Percentiles rank a stretch among this genome's conserved stretches.
phyloP scores from a whole-genome alignment of 2,797 vertebrate genomes.

The Heteromormyrus szaboi region DNA sequence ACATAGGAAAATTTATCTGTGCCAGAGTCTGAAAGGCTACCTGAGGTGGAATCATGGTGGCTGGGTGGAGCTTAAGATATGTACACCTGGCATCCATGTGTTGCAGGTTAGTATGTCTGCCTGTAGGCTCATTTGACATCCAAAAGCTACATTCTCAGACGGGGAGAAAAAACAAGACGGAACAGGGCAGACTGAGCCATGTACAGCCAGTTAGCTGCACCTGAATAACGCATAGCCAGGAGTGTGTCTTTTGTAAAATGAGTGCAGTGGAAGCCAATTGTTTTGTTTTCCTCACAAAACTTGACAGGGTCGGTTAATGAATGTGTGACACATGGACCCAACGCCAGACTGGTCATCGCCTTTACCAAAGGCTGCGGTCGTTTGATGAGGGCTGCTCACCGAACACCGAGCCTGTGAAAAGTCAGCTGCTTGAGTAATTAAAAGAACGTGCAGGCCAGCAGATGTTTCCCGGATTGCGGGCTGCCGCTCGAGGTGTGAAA shows the following conservation, averaged over 20 bases:
- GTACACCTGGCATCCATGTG: not conserved
- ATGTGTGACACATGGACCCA: not conserved
- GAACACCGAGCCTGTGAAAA: not conserved
- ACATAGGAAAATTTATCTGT: not conserved
- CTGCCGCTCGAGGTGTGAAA: not conserved
- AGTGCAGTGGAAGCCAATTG: not conserved
- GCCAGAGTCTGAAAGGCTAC: not conserved
- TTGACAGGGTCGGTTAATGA: not conserved
- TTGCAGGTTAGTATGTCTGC: not conserved
- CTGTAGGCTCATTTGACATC: not conserved
- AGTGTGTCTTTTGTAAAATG: not conserved
- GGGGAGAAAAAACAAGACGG: not conserved
- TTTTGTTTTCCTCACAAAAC: not conserved
- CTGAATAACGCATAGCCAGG: not conserved
- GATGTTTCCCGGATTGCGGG: not conserved
- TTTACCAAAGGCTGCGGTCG: not conserved
- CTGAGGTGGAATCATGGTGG: not conserved
- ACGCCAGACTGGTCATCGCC: not conserved
- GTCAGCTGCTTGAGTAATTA: not conserved
- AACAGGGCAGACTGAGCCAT: not conserved
- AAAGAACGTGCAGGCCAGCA: not conserved
- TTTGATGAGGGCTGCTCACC: not conserved
- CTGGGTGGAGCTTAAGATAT: not conserved
- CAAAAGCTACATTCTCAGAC: slow-evolving; percentile 6
- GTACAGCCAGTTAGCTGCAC: not conserved